Evolutionary conservation across 2,797 vertebrate genomes (phyloP).

Genomic region (Triplophysa bombifrons): DNA sequence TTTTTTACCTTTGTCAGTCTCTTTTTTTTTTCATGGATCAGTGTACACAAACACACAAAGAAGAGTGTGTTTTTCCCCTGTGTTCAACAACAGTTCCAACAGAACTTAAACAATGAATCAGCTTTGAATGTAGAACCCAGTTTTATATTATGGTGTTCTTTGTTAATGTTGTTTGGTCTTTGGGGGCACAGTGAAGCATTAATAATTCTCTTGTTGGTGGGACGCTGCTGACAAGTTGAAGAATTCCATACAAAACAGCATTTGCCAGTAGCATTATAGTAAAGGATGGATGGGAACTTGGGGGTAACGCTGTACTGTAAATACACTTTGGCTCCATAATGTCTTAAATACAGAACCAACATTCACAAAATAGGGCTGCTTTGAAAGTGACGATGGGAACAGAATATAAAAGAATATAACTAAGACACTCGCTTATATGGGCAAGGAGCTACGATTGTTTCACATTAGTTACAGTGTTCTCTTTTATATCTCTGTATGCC

Average conservation of each 20-base stretch:
- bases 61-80: background rate
- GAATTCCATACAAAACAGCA: conserved; percentile 30
- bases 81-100: conserved; percentile 7
- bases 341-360: background rate
- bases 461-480: no score
- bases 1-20: background rate
- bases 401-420: conserved; percentile 10
- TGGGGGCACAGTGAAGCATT: conserved; percentile 26
- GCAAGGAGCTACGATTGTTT: background rate
- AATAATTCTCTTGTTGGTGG: conserved; percentile 33
- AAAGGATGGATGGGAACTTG: conserved; percentile 33
- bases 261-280: conserved; percentile 25
- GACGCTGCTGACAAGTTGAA: conserved; percentile 13
- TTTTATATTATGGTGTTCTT: conserved; percentile 17
- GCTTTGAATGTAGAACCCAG: conserved; percentile 22
- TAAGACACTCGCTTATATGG: background rate
- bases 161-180: conserved; percentile 14
- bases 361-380: conserved; percentile 3
- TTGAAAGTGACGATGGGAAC: background rate
- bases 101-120: conserved; percentile 5
- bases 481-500: no score
- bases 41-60: conserved; percentile 6
- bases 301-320: background rate
- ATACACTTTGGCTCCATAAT: conserved; percentile 22
- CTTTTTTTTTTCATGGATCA: no score